Percentiles rank a stretch among this genome's conserved stretches.
Evolutionary conservation across 2,113 vertebrate genomes (phyloP).

Genomic region (Motacilla tschutschensis): DNA sequence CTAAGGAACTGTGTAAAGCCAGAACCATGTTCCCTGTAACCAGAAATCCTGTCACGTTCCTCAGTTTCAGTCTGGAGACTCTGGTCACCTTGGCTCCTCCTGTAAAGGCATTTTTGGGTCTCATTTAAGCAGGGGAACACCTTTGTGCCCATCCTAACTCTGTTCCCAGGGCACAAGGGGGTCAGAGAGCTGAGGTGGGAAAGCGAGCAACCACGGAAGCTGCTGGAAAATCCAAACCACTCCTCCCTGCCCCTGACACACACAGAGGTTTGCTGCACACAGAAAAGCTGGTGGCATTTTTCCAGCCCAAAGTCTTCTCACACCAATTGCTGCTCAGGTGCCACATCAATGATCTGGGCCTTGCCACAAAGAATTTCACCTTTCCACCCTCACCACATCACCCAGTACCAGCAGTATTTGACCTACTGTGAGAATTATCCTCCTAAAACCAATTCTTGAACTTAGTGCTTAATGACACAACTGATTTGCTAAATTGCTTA

Average conservation of each 20-base stretch:
- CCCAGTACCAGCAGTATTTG: background rate
- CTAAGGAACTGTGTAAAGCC: background rate
- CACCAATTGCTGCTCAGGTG: background rate
- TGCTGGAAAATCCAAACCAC: background rate
- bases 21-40: accelerated
- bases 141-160: background rate
- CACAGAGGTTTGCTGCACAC: background rate
- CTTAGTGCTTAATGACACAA: background rate
- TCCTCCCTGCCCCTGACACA: background rate
- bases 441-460: background rate
- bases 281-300: background rate
- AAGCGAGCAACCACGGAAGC: background rate
- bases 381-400: background rate
- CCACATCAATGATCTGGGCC: background rate
- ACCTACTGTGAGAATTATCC: background rate
- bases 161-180: background rate
- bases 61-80: background rate
- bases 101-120: background rate
- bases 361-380: background rate
- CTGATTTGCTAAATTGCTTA: background rate
- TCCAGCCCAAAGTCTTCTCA: background rate
- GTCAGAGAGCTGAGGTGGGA: background rate
- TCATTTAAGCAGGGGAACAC: background rate
- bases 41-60: accelerated
- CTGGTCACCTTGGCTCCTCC: background rate